Evolutionary conservation across 37 sponge, comb jelly and placozoan species (phyloP), one percentile per base, ranked within the genome.

Genomic region (Crambe crambe): DNA sequence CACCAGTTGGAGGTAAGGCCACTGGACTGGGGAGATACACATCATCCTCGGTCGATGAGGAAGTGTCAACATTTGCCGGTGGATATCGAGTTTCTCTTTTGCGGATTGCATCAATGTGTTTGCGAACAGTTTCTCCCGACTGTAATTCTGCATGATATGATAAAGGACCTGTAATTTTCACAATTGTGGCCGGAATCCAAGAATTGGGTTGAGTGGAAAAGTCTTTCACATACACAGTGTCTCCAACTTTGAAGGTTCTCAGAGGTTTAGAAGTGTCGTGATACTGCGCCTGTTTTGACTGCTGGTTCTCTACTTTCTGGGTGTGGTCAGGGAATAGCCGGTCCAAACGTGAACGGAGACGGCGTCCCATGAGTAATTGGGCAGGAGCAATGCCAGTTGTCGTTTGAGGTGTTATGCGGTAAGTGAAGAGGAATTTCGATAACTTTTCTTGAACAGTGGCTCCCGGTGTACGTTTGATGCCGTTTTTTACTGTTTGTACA

Each of bases 351-450:
- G 87, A 87, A 42, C 71, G n/a, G 30, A 80, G 63, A 15, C 76
- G n/a, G 18, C 76, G 30, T 1, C 68, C 72, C 61, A 79, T 63
- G 42, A 86, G 43, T 18, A 87, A 37, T 39, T 87, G 74, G 29
- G 82, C 77, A 30, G 88, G 88, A 59, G 88, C 0, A 23, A 81
- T 29, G 3, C 82, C 82, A 57, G 88, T 81, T 29, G 70, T 81
- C 25, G 42, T 58, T 10, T 81, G 77, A 12, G 81, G 77, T 10
- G 82, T 81, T 31, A 76, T 75, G 25, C 77, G 76, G 27, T 81
- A 87, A 23, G 41, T n/a, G 62, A 87, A 81, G 0, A 87, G 77
- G 57, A 87, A 73, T 31, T 57, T 22, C 37, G 72, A 69, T n/a
- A 81, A 37, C 42, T 39, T 56, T 22, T 56, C 54, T 57, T 75